Evolutionary conservation across 2,797 vertebrate genomes (phyloP), one percentile per base, ranked within the genome.

Genomic region (Streptopelia turtur): DNA sequence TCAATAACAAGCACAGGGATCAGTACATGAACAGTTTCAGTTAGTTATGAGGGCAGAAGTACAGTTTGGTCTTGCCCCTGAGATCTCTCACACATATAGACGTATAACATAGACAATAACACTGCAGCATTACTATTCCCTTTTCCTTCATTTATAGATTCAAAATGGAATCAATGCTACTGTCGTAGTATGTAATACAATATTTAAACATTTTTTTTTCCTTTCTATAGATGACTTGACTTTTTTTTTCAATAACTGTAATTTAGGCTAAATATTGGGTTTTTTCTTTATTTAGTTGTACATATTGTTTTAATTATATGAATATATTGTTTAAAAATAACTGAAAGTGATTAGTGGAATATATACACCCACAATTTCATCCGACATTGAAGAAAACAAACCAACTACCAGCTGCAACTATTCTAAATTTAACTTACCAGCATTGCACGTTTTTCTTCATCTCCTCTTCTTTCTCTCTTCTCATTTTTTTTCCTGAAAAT

Each of bases 401-500:
- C n/a, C n/a, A 84, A n/a, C 9, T 64, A 74, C 22, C 13, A 87
- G 31, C 33, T 76, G 27, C 16, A 65, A 50, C 30, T 88, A 43
- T 41, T 78, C 43, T 71, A 74, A 72, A 81, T 71, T 91, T 89
- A 94, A 97, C 98, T 99, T 98, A 99, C 99, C 98, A 99, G 97
- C 98, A 99, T 98, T 33, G 99, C 99, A 43, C 98, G 99, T 92
- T 99, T 99, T 90, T 99, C 99, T 87, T 98, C 98, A 96, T 99
- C 98, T 94, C 99, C 99, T 98, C 98, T 99, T 66, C 96, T 98
- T 95, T 99, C 99, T 95, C 98, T 99, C 96, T 98, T 99, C 94
- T 99, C 99, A 94, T 99, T 99, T 98, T 99, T 99, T 98, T 99
- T 99, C 61, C 98, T 98, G 96, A 99, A 99, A 95, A 99, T 99